Evolutionary conservation across 2,797 vertebrate genomes (phyloP), one percentile per base, ranked within the genome.

Genomic region (Acanthis flammea): DNA sequence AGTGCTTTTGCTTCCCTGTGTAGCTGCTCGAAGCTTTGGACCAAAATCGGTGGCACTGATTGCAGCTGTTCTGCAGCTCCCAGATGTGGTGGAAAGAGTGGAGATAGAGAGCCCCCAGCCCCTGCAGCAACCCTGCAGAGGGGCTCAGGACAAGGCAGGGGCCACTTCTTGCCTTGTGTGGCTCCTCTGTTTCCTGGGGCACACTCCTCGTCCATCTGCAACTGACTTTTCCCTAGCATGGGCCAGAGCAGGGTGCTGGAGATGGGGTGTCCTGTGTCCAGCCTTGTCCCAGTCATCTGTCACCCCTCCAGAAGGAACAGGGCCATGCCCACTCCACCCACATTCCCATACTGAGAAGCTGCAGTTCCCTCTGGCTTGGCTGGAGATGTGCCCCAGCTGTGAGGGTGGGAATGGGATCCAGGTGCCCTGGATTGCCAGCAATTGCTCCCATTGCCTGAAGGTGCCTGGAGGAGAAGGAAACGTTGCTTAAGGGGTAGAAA

Each of bases 41-140:
- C 45, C 35, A n/a, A 74, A 91, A 37, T 23, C 0, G 0, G 63
- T 71, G 61, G 31, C 37, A 37, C 37, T 37, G 37, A 37, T 30
- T 84, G 58, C 2, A 8, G 61, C 51, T 67, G 48, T 42, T 73
- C 28, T 80, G 37, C 25, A 62, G 39, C 54, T 85, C 39, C 27
- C 12, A 57, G 60, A 9, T 2, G 3, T 1, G 3, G 8, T 9
- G 14, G 31, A 16, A 39, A 25, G 2, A 14, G 15, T 5, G 8
- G 30, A 77, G 33, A 25, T 60, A 45, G 54, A 57, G 39, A 89
- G 7, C 1, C 16, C n/a, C 11, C 2, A 1, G 25, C 2, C n/a
- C 53, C 41, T 44, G 41, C 30, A 80, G 37, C 28, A 42, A 19
- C 31, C 5, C 39, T 74, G 14, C 27, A 54, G 60, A 19, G 28